A percentile compares a stretch with the other conserved stretches of the same genome.
Conservation (phyloP, 2,888 invertebrate species). For the Deroplatys truncata region DNA sequence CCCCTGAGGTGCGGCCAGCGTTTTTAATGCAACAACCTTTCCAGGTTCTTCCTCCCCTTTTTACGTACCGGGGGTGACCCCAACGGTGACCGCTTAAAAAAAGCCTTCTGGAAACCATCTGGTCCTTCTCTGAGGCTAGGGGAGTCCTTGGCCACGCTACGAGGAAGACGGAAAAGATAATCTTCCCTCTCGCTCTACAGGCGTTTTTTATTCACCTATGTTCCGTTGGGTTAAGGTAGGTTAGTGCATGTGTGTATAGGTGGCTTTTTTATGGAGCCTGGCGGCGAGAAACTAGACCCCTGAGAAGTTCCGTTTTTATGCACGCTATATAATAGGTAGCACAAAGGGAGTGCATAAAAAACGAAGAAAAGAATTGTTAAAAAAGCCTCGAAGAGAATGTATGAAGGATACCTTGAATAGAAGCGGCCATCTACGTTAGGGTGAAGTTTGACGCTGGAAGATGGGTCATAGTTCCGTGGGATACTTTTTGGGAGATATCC, state of each 20-base stretch:
- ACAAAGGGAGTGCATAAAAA: slow-evolving; percentile 5
- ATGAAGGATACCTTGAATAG: not conserved
- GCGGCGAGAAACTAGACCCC: not conserved
- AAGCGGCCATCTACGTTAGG: not conserved
- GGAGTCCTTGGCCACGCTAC: not conserved
- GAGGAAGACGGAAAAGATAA: not conserved
- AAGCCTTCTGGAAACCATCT: slow-evolving; percentile 24
- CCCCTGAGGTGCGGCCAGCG: not conserved
- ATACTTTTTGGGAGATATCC: not conserved
- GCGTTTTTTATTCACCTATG: slow-evolving; percentile 3
- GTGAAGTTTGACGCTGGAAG: not conserved
- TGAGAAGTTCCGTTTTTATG: not conserved
- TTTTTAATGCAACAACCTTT: not conserved
- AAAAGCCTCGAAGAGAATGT: not conserved
- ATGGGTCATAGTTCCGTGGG: slow-evolving; percentile 13
- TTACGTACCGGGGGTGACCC: slow-evolving; percentile 4
- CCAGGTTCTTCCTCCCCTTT: not conserved
- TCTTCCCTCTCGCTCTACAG: not conserved
- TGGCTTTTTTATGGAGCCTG: not conserved
- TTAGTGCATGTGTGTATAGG: not conserved
- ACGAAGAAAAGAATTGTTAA: slow-evolving; percentile 14
- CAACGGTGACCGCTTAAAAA: slow-evolving; percentile 27
- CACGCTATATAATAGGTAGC: slow-evolving; percentile 5
- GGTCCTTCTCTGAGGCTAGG: slow-evolving; percentile 10
- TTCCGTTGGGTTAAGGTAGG: slow-evolving; percentile 16